phyloP scores from a whole-genome alignment of 2,888 invertebrate species.

The Netelia melanura region DNA sequence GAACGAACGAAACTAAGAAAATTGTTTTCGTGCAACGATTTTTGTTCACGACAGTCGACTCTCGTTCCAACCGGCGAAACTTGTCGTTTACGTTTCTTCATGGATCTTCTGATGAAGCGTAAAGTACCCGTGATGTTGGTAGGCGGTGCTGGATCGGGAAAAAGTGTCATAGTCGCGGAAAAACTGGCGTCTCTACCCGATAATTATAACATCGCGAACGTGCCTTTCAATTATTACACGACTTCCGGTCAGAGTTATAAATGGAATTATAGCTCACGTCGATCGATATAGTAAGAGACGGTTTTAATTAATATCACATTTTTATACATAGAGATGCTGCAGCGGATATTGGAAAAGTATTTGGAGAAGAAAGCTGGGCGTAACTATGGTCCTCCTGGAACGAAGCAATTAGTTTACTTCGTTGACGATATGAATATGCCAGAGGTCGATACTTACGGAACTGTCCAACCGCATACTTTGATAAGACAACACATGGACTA shows the following conservation, averaged over 20 bases:
- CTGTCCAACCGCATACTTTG: slow-evolving; percentile 97
- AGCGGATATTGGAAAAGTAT: slow-evolving; percentile 94
- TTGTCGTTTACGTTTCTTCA: slow-evolving; percentile 93
- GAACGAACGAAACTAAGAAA: background rate
- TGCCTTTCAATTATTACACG: slow-evolving; percentile 98
- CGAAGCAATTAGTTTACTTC: slow-evolving; percentile 96
- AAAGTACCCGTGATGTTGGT: slow-evolving; percentile 96
- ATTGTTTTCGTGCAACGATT: slow-evolving; percentile 4
- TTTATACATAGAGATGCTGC: slow-evolving; percentile 90
- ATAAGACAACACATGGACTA: slow-evolving; percentile 97
- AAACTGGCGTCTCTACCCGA: slow-evolving; percentile 91
- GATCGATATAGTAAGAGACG: background rate
- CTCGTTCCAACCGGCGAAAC: slow-evolving; percentile 96
- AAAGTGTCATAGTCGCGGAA: slow-evolving; percentile 95
- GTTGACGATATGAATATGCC: slow-evolving; percentile 99
- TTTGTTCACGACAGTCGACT: slow-evolving; percentile 87
- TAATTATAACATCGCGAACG: slow-evolving; percentile 93
- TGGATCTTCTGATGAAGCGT: slow-evolving; percentile 92
- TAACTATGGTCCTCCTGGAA: slow-evolving; percentile 97
- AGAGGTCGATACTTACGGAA: slow-evolving; percentile 96
- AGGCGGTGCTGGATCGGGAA: slow-evolving; percentile 95
- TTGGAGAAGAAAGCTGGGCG: slow-evolving; percentile 98
- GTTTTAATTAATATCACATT: background rate
- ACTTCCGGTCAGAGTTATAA: slow-evolving; percentile 88
- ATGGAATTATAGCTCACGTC: background rate